A percentile compares a stretch with the other conserved stretches of the same genome.
Evolutionary conservation across 1,140 invertebrate species (phyloP).

Genomic region (Thaumetopoea pityocampa): DNA sequence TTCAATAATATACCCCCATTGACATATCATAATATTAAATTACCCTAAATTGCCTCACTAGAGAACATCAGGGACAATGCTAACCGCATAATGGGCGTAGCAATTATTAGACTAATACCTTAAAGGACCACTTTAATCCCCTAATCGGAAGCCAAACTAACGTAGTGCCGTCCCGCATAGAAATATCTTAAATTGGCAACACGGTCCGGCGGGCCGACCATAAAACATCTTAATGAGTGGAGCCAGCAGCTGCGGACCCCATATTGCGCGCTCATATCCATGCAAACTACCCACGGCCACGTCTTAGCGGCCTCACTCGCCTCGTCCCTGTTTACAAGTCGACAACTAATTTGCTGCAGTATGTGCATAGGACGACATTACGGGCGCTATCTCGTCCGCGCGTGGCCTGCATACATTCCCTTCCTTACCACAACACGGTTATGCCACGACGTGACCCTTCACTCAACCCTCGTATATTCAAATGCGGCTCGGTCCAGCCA

Average conservation of each 20-base stretch:
- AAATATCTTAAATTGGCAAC: slow-evolving; percentile 75
- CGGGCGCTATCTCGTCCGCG: slow-evolving; percentile 63
- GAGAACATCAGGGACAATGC: slow-evolving; percentile 43
- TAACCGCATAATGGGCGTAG: slow-evolving; percentile 53
- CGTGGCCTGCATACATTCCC: slow-evolving; percentile 71
- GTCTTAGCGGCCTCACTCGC: slow-evolving; percentile 69
- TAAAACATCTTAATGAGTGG: slow-evolving; percentile 75
- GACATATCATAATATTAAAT: slow-evolving; percentile 16
- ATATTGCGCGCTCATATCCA: slow-evolving; percentile 73
- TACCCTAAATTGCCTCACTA: slow-evolving; percentile 34
- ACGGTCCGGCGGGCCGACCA: slow-evolving; percentile 68
- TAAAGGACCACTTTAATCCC: slow-evolving; percentile 69
- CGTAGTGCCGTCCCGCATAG: slow-evolving; percentile 67
- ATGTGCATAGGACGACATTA: slow-evolving; percentile 75
- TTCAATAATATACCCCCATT: no score
- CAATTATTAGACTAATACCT: slow-evolving; percentile 70
- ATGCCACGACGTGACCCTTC: slow-evolving; percentile 53
- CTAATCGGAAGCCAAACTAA: slow-evolving; percentile 74
- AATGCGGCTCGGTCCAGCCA: slow-evolving; percentile 67
- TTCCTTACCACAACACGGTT: slow-evolving; percentile 42
- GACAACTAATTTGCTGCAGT: slow-evolving; percentile 77
- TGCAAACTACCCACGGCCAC: slow-evolving; percentile 69
- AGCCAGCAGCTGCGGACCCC: slow-evolving; percentile 63
- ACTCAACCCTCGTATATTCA: slow-evolving; percentile 72
- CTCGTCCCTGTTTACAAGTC: slow-evolving; percentile 71